Percentiles rank a stretch among this genome's conserved stretches.
phyloP scores from a whole-genome alignment of 2,888 invertebrate species.

The Gari tellinella region DNA sequence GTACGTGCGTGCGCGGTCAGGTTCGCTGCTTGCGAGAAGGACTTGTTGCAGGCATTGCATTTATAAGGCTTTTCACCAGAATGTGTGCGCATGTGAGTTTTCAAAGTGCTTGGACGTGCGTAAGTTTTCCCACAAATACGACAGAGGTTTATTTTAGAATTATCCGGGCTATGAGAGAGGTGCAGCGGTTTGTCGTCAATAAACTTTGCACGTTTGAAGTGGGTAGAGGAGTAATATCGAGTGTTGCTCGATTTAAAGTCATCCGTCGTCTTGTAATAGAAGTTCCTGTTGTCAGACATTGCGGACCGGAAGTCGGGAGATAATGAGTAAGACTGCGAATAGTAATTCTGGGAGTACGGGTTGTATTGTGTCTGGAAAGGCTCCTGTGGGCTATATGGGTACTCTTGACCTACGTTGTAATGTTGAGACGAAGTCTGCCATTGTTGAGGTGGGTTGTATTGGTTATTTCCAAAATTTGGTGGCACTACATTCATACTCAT shows the following conservation, averaged over 20 bases:
- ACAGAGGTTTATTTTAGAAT: conserved; percentile 89
- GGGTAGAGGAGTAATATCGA: conserved; percentile 60
- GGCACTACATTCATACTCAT: conserved; percentile 98
- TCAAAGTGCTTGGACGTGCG: conserved; percentile 97
- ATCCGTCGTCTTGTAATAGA: conserved; percentile 75
- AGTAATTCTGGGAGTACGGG: conserved; percentile 59
- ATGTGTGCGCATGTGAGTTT: conserved; percentile 98
- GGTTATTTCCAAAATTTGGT: conserved; percentile 66
- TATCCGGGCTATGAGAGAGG: conserved; percentile 52
- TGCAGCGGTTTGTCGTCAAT: conserved; percentile 64
- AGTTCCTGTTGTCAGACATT: conserved; percentile 62
- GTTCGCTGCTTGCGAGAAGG: conserved; percentile 99
- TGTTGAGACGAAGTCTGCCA: conserved; percentile 63
- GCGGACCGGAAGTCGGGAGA: conserved; percentile 70
- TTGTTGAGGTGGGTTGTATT: conserved; percentile 66
- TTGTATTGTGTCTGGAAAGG: conserved; percentile 65
- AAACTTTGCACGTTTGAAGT: conserved; percentile 70
- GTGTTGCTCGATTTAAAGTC: conserved; percentile 68
- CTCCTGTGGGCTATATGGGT: conserved; percentile 66
- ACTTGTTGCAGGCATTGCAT: conserved; percentile 91
- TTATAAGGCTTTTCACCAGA: conserved; percentile 96
- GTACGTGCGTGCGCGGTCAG: conserved; percentile 98
- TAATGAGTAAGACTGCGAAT: conserved; percentile 67
- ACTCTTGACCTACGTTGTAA: conserved; percentile 54
- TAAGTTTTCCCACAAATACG: conserved; percentile 97